Conservation (phyloP, 2,888 invertebrate genomes). For the Lycophotia porphyrea region DNA sequence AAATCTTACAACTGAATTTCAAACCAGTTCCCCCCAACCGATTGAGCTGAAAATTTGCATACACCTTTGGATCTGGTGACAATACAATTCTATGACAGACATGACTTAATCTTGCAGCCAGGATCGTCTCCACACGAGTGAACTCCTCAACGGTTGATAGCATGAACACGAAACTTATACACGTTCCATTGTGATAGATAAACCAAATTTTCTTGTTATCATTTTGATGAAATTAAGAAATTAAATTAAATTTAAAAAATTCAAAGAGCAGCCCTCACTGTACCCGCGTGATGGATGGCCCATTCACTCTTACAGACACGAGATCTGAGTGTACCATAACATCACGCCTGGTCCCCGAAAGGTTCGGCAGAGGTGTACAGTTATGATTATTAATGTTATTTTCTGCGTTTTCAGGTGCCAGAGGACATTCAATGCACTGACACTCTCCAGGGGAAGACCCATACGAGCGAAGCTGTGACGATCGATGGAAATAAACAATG, state of each 20-base stretch:
- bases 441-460: conserved; percentile 89
- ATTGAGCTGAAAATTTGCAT: background rate
- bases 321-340: background rate
- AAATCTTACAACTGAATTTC: background rate
- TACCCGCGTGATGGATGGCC: background rate
- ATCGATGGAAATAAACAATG: conserved; percentile 77
- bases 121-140: background rate
- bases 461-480: conserved; percentile 80
- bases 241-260: background rate
- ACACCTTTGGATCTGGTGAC: background rate
- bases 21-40: background rate
- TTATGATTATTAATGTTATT: background rate
- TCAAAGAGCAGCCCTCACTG: background rate
- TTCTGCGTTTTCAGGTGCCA: conserved; percentile 74
- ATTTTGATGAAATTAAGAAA: background rate
- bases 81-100: background rate
- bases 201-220: too few species aligned
- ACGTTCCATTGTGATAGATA: too few species aligned
- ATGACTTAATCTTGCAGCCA: background rate
- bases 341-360: background rate
- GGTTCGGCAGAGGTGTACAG: background rate
- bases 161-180: background rate
- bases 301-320: background rate
- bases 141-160: background rate
- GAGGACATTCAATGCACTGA: conserved; percentile 79